Percentiles rank a stretch among this genome's conserved stretches.
phyloP scores from a whole-genome alignment of 2,888 invertebrate species.

The Dynastes tityus region DNA sequence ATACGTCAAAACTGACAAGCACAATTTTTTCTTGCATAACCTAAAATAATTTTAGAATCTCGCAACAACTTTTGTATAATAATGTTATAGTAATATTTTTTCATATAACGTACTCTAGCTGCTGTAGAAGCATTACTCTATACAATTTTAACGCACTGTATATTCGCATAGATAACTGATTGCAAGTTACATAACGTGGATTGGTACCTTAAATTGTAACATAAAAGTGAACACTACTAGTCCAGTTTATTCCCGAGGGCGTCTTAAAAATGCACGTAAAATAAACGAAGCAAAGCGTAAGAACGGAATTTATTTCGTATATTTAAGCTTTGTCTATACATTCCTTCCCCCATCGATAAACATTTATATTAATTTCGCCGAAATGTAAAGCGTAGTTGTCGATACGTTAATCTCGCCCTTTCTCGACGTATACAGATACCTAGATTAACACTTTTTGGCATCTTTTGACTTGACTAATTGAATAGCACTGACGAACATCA shows the following conservation, averaged over 20 bases:
- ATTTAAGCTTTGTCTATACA: conserved; percentile 8
- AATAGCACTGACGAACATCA: conserved; percentile 9
- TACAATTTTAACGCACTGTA: too few relatives aligned
- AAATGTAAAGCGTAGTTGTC: conserved; percentile 5
- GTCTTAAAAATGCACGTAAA: background rate
- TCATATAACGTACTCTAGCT: too few relatives aligned
- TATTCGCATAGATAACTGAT: too few relatives aligned
- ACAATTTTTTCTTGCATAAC: too few relatives aligned
- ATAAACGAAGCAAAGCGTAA: conserved; percentile 3
- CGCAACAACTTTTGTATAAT: too few relatives aligned
- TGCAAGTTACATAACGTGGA: too few relatives aligned
- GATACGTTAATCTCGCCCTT: background rate
- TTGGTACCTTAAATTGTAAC: too few relatives aligned
- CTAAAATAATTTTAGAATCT: too few relatives aligned
- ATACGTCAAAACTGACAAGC: too few relatives aligned
- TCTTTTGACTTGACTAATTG: background rate
- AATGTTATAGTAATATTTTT: too few relatives aligned
- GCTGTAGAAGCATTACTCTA: too few relatives aligned
- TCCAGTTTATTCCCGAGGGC: background rate
- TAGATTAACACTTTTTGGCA: background rate
- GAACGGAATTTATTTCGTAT: conserved; percentile 23
- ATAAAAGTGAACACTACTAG: too few relatives aligned
- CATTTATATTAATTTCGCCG: conserved; percentile 18
- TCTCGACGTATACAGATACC: background rate
- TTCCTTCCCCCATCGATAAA: conserved; percentile 16